Percentiles rank a stretch among this genome's conserved stretches.
Evolutionary conservation across 2,113 vertebrate species (phyloP).

Genomic region (Hipposideros armiger): DNA sequence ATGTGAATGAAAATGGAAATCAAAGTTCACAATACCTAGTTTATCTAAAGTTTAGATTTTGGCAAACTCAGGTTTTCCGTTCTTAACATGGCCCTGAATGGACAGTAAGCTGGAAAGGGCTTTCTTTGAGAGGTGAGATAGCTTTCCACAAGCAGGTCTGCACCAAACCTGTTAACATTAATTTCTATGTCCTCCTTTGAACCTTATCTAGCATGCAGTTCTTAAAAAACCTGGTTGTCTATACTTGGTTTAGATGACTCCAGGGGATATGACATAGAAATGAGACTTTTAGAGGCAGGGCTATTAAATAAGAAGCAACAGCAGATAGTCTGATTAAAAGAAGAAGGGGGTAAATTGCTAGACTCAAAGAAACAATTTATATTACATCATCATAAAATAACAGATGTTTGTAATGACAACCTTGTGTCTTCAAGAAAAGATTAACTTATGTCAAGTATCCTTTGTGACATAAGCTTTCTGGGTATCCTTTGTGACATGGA

Average conservation of each 20-base stretch:
- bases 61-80: background rate
- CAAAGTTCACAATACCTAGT: background rate
- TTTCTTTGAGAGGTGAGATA: conserved; percentile 40
- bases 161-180: background rate
- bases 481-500: background rate
- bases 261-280: background rate
- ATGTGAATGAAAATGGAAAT: background rate
- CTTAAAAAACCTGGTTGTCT: background rate
- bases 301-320: background rate
- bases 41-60: background rate
- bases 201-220: background rate
- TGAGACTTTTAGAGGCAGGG: background rate
- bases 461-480: background rate
- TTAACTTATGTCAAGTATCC: background rate
- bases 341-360: background rate
- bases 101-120: background rate
- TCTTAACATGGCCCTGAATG: background rate
- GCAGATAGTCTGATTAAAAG: background rate
- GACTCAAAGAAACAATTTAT: background rate
- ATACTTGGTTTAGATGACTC: background rate
- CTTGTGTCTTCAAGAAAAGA: background rate
- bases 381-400: background rate
- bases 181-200: background rate
- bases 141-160: background rate
- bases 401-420: background rate